A percentile compares a stretch with the other conserved stretches of the same genome.
Evolutionary conservation across 2,113 vertebrate species (phyloP).

Genomic region (Alethe diademata): DNA sequence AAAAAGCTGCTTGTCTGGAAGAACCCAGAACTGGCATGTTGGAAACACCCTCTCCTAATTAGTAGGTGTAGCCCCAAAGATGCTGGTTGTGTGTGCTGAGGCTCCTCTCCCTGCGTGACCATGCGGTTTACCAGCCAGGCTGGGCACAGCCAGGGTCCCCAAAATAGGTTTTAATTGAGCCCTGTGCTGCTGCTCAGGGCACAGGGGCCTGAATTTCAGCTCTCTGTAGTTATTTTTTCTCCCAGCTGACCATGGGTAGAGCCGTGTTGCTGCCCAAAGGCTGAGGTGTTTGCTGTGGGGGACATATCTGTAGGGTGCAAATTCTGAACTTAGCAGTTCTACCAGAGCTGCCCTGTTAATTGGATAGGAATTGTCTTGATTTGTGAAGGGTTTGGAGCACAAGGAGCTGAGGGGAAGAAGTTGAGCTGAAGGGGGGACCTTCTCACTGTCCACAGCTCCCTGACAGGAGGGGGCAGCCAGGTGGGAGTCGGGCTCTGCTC

Average conservation of each 20-base stretch:
- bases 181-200: fast-evolving
- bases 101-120: neutral
- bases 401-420: neutral
- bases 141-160: neutral
- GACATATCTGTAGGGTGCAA: neutral
- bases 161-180: conserved; percentile 35
- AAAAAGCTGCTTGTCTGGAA: neutral
- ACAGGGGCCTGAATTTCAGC: neutral
- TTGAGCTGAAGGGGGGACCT: fast-evolving
- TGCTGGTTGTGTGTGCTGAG: neutral
- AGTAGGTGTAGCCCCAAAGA: neutral
- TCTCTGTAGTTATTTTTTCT: neutral
- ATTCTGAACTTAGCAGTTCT: neutral
- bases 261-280: neutral
- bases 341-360: neutral
- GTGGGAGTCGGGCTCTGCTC: neutral
- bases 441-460: neutral
- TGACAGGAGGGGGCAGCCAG: neutral
- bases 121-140: neutral
- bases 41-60: conserved; percentile 46
- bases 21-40: neutral
- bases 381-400: neutral
- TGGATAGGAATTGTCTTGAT: neutral
- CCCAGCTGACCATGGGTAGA: neutral
- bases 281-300: neutral